Evolutionary conservation across 2,888 invertebrate genomes (phyloP), one percentile per base, ranked within the genome.

Genomic region (Tachina lurida): DNA sequence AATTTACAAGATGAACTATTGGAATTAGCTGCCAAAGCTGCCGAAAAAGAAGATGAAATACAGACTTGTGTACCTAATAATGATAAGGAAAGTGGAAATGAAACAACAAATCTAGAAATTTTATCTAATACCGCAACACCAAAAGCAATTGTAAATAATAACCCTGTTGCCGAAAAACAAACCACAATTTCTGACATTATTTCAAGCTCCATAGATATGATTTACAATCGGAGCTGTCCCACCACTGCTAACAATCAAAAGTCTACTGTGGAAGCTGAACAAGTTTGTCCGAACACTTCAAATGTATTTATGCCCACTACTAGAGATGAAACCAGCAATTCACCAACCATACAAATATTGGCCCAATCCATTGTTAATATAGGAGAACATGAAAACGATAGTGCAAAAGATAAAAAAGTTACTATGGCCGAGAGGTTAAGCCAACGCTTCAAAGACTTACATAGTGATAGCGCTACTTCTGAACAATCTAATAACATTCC

Each of bases 361-460:
- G 85, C 88, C 0, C 86, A 88, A 47, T 88, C 87, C 9, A 75
- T 88, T 17, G 83, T 88, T 2, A 88, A 73, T n/a, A 87, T 88
- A 10, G 86, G 84, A 45, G 79, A 83, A 60, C 68, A 84, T 4
- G 60, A 7, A 9, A 60, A 19, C 31, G 71, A 58, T 19, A 58
- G 15, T 15, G 22, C 73, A 52, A 63, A 80, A 56, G 39, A 76
- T 71, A 86, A 77, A 15, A 60, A 65, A 17, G 88, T 89, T 75
- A 89, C 90, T 3, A 89, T 91, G 41, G 90, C 90, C 43, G 89
- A 91, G 78, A 87, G 88, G 81, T 87, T 89, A 54, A 89, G 88
- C 76, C 90, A 91, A 86, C 87, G 90, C 47, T 88, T 91, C 84
- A 89, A 89, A 87, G 87, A 83, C 62, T 85, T 88, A 5, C 80